Base-by-base conservation (phyloP, 2,113 vertebrate genomes). In the Pristiophorus japonicus region DNA sequence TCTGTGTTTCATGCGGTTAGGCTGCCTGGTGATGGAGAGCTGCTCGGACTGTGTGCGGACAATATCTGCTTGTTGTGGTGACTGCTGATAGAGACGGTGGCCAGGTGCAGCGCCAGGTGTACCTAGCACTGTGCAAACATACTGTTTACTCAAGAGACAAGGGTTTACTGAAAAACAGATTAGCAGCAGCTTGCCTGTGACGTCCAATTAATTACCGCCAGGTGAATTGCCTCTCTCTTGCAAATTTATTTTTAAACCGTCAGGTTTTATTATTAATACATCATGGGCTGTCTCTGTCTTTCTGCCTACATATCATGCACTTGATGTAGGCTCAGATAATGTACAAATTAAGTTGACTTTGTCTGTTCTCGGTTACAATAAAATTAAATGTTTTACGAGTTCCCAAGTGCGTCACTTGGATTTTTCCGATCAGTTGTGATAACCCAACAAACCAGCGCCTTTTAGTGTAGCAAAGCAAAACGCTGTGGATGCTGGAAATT, bases 91-190 rank as follows among this genome's bases (percentile, higher is more conserved):
- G 93, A 94, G 24, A 67, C 24, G n/a, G 63, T 94, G 63, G 22
- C 42, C 66, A 70, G 93, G 93, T 94, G 93, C 93, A 94, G 24
- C 1, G 45, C 65, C 66, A 94, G 93, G 66, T 94, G 93, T 94
- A 51, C 93, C 91, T 45, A 45, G 30, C 12, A 34, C 24, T 73
- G 38, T 73, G 66, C 93, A 94, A 94, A 94, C 93, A 94, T 12
- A 70, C 93, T 94, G 42, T 94, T 94, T 94, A 51, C 45, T 45
- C 66, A 73, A 73, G 93, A 94, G 65, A 94, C 93, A 94, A 73
- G 93, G 45, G 93, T n/a, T 94, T 70, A 70, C 65, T 94, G 30
- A 94, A 73, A 42, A 94, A 51, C n/a, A 94, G 42, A 70, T 94
- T 67, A 70, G 42, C 42, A 4, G 34, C 27, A 27, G 45, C 66